These are phyloP conservation scores for Siniperca knerii DNA, from an alignment of 2,113 vertebrate genomes.

Conservation along the genomic window DNA sequence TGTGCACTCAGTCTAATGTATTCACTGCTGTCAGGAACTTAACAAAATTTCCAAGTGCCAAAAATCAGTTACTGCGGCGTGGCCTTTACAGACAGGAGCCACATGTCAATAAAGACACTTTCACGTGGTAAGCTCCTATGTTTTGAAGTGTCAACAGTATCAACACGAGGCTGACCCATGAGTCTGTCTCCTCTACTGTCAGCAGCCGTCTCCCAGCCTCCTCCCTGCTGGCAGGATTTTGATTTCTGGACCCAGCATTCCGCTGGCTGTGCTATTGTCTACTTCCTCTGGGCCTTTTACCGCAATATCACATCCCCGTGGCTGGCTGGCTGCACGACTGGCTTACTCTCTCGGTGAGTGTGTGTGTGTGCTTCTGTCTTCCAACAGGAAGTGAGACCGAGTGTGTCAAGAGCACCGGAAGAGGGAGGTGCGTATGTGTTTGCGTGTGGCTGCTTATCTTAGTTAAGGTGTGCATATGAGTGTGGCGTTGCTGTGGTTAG, in stretches of 20 bases:
- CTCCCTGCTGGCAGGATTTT: slow-evolving; percentile 59
- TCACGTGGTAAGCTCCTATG: slow-evolving; percentile 17
- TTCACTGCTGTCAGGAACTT: slow-evolving; percentile 13
- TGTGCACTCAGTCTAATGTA: neutral
- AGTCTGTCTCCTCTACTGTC: slow-evolving; percentile 67
- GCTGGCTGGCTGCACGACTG: slow-evolving; percentile 22
- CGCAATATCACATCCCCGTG: slow-evolving; percentile 57
- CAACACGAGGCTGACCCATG: slow-evolving; percentile 70
- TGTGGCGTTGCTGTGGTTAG: neutral
- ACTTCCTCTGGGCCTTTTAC: slow-evolving; percentile 65
- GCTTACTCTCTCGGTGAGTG: neutral
- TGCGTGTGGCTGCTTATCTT: slow-evolving; percentile 5
- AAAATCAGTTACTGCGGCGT: slow-evolving; percentile 39
- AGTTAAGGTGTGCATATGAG: neutral
- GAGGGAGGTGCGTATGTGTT: slow-evolving; percentile 10
- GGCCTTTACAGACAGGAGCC: slow-evolving; percentile 37
- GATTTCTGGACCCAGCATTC: slow-evolving; percentile 57
- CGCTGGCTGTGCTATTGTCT: slow-evolving; percentile 68
- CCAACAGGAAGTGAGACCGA: slow-evolving; percentile 60
- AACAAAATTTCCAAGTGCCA: neutral
- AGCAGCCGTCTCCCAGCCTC: slow-evolving; percentile 43
- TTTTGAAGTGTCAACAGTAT: slow-evolving; percentile 68
- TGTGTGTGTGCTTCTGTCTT: slow-evolving; percentile 3
- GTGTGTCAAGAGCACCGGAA: slow-evolving; percentile 44
- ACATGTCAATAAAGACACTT: slow-evolving; percentile 41